Evolutionary conservation across 2,113 vertebrate genomes (phyloP).

Genomic region (Myrmophylax atrothorax): DNA sequence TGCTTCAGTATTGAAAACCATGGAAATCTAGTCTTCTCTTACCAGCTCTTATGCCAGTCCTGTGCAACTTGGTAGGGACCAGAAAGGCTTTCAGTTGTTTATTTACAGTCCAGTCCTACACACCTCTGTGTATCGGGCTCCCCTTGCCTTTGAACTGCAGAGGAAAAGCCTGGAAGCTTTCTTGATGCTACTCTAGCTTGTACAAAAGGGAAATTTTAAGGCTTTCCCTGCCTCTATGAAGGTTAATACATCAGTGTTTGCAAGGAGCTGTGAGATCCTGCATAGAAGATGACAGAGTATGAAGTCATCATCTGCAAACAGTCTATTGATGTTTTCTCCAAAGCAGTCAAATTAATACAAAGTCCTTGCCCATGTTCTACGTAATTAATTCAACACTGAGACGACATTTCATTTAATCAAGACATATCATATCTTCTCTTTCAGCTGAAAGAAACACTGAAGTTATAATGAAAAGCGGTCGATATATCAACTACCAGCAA

Average conservation of each 20-base stretch:
- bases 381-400: slow-evolving; percentile 59
- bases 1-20: background rate
- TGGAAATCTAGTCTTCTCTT: background rate
- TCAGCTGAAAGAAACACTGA: slow-evolving; percentile 41
- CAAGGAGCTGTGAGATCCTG: background rate
- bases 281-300: background rate
- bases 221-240: background rate
- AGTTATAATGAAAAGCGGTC: slow-evolving; percentile 52
- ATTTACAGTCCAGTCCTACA: background rate
- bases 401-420: slow-evolving; percentile 67
- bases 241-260: background rate
- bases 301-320: background rate
- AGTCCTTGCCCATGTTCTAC: background rate
- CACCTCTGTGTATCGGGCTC: background rate
- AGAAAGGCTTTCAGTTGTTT: background rate
- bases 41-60: background rate
- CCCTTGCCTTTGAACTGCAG: background rate
- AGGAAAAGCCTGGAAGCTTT: background rate
- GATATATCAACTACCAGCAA: slow-evolving; percentile 33
- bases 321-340: background rate
- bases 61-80: background rate
- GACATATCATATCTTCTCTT: slow-evolving; percentile 60
- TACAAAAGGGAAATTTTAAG: background rate
- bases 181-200: background rate
- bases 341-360: slow-evolving; percentile 38